Conservation (phyloP, 2,888 invertebrate species). For the Chrysodeixis includens region DNA sequence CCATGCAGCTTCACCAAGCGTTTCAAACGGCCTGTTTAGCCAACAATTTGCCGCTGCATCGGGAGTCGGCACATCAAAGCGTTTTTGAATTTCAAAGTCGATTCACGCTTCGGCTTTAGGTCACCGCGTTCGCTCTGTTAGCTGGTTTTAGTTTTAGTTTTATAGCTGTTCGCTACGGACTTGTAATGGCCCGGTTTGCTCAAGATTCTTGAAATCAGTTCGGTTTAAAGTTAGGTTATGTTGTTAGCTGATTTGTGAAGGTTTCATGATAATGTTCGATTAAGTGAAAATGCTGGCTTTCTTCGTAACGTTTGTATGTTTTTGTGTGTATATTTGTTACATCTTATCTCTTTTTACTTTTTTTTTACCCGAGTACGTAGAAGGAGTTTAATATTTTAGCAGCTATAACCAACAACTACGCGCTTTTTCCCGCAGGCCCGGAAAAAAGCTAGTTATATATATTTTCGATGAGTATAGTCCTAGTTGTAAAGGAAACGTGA, state of each 20-base stretch:
- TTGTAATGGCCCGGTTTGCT: slow-evolving; percentile 30
- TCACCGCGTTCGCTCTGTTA: slow-evolving; percentile 51
- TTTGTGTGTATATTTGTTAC: no score
- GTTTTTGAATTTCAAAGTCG: slow-evolving; percentile 71
- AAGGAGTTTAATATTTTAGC: no score
- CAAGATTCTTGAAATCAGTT: background rate
- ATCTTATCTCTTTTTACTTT: no score
- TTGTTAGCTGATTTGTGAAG: background rate
- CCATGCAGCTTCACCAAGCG: slow-evolving; percentile 53
- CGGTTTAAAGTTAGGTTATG: background rate
- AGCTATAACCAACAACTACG: no score
- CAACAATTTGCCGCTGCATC: slow-evolving; percentile 67
- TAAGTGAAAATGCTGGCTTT: background rate
- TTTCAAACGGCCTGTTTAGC: slow-evolving; percentile 62
- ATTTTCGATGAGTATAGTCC: no score
- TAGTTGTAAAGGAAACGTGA: no score
- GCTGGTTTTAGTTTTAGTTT: slow-evolving; percentile 53
- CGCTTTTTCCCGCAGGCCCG: no score
- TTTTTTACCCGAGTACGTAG: no score
- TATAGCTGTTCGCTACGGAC: slow-evolving; percentile 50
- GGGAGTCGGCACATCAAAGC: slow-evolving; percentile 68
- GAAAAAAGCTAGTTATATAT: no score
- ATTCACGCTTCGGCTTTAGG: slow-evolving; percentile 57
- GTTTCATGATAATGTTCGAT: background rate
- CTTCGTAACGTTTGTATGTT: background rate